A percentile compares a stretch with the other conserved stretches of the same genome.
phyloP scores from a whole-genome alignment of 2,888 invertebrate species.

The Sepiola atlantica region DNA sequence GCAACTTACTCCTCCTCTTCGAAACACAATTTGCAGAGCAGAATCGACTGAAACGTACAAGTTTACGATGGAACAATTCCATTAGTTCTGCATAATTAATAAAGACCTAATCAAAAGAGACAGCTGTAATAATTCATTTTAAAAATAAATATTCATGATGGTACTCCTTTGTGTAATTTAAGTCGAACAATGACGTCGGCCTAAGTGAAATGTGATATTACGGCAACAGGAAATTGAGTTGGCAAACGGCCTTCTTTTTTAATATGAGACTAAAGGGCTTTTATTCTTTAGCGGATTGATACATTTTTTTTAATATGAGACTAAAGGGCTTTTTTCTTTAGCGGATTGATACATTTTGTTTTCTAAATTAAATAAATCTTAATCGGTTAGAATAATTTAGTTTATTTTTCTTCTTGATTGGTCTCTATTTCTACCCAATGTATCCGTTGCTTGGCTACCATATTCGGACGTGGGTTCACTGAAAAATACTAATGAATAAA shows the following conservation, averaged over 20 bases:
- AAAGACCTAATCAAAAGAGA: not conserved
- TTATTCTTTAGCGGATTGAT: not conserved
- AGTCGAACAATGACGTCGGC: not conserved
- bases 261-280: not conserved
- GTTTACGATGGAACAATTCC: not conserved
- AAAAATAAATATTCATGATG: slow-evolving; percentile 9
- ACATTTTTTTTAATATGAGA: not conserved
- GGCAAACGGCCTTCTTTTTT: not conserved
- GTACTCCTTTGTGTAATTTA: not conserved
- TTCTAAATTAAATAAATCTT: not conserved
- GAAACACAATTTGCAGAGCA: not conserved
- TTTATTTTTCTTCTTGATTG: not conserved
- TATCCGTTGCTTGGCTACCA: no score
- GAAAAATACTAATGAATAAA: no score
- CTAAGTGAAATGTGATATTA: not conserved
- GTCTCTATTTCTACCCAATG: no score
- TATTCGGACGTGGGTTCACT: no score
- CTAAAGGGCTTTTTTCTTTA: not conserved
- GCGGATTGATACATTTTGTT: not conserved
- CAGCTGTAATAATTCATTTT: not conserved
- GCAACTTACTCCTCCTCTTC: not conserved
- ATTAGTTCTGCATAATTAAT: not conserved
- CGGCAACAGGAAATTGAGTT: not conserved
- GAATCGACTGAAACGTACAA: not conserved
- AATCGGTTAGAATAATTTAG: not conserved